phyloP scores from a whole-genome alignment of 2,113 vertebrate genomes.

The Solenodon paradoxus region DNA sequence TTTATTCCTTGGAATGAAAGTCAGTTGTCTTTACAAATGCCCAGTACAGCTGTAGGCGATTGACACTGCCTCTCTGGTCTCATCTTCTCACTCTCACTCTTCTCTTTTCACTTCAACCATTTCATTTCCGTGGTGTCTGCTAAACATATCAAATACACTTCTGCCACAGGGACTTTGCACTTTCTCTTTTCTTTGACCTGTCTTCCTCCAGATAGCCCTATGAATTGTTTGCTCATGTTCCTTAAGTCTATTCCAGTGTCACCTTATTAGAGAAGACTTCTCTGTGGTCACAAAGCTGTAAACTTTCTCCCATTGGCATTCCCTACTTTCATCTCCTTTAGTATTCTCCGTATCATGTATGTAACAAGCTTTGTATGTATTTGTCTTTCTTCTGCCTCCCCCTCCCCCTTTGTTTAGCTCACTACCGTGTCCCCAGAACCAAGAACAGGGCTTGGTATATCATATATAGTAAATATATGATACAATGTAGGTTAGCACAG shows the following conservation, averaged over 20 bases:
- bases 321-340: background rate
- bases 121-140: background rate
- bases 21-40: background rate
- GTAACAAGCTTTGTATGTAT: background rate
- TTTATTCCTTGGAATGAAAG: conserved; percentile 3
- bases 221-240: background rate
- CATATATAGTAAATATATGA: background rate
- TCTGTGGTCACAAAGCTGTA: background rate
- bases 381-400: conserved; percentile 11
- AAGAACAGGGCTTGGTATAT: background rate
- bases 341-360: background rate
- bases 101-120: background rate
- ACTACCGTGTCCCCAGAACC: background rate
- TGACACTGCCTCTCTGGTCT: background rate
- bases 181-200: background rate
- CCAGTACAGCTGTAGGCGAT: background rate
- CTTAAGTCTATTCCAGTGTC: background rate
- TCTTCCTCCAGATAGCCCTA: background rate
- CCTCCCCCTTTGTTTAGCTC: background rate
- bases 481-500: background rate
- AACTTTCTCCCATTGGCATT: background rate
- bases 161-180: background rate
- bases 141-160: background rate
- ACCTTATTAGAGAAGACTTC: background rate
- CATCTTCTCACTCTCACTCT: background rate